A percentile compares a stretch with the other conserved stretches of the same genome.
Evolutionary conservation across 2,888 invertebrate species (phyloP).

Genomic region (Protophormia terraenovae): DNA sequence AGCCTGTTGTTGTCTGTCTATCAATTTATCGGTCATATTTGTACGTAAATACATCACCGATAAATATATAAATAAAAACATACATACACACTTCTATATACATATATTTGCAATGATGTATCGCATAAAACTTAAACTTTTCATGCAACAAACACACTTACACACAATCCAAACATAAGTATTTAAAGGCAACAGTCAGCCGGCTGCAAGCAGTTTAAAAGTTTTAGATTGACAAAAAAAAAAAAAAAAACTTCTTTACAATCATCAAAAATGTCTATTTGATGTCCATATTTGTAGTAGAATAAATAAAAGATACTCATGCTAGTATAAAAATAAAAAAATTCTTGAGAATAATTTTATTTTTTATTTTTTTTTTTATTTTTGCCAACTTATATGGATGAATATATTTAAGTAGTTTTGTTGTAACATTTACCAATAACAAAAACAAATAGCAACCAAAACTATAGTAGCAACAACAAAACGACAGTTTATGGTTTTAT

Average conservation of each 20-base stretch:
- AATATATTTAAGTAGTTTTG: constrained; percentile 35
- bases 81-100: background rate
- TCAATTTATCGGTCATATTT: constrained; percentile 45
- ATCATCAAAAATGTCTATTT: constrained; percentile 48
- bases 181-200: constrained; percentile 16
- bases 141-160: background rate
- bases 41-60: constrained; percentile 29
- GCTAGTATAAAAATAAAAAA: constrained; percentile 22
- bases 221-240: constrained; percentile 30
- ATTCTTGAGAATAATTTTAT: constrained; percentile 36
- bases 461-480: background rate
- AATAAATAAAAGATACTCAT: constrained; percentile 31
- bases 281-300: constrained; percentile 54
- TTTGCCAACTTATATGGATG: constrained; percentile 49
- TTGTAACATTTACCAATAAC: background rate
- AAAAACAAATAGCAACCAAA: background rate
- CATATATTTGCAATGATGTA: background rate
- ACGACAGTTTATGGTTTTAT: constrained; percentile 26
- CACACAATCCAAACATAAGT: background rate
- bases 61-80: background rate
- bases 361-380: background rate
- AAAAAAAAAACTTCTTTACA: constrained; percentile 27
- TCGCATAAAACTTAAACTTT: constrained; percentile 14
- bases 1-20: constrained; percentile 57
- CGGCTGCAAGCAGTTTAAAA: constrained; percentile 15